phyloP scores from a whole-genome alignment of 1,140 invertebrate species.

The Drosophila funebris region DNA sequence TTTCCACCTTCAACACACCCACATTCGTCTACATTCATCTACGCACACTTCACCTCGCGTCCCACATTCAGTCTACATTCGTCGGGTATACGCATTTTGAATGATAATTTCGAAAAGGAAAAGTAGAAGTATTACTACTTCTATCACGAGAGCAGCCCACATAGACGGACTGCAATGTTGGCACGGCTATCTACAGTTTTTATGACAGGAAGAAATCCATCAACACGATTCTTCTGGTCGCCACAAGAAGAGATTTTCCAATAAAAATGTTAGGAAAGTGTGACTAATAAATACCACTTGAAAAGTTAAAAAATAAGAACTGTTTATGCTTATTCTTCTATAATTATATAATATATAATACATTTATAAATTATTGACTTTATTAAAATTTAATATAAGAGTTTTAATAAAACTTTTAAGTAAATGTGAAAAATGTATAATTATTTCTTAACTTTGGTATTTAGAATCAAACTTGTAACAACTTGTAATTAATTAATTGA shows the following conservation, averaged over 20 bases:
- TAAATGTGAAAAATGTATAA: no score
- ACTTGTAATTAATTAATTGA: no score
- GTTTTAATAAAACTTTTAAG: no score
- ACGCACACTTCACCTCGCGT: conserved; percentile 19
- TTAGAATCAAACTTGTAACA: no score
- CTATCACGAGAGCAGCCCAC: conserved; percentile 50
- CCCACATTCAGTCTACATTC: conserved; percentile 30
- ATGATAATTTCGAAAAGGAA: conserved; percentile 46
- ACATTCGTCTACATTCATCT: conserved; percentile 9
- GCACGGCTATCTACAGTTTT: conserved; percentile 59
- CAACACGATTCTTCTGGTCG: conserved; percentile 66
- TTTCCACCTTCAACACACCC: conserved; percentile 4
- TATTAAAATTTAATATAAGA: no score
- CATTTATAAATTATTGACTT: no score
- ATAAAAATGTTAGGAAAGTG: neutral
- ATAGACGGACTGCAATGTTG: conserved; percentile 33
- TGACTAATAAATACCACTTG: neutral
- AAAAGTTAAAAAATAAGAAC: neutral
- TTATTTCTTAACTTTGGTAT: no score
- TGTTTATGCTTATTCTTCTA: no score
- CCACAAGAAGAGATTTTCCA: conserved; percentile 46
- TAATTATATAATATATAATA: no score
- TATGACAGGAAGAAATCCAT: conserved; percentile 81
- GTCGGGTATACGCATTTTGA: conserved; percentile 41
- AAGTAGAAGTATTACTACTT: conserved; percentile 11